Evolutionary conservation across 2,888 invertebrate genomes (phyloP), one percentile per base, ranked within the genome.

Genomic region (Eurytoma californica): DNA sequence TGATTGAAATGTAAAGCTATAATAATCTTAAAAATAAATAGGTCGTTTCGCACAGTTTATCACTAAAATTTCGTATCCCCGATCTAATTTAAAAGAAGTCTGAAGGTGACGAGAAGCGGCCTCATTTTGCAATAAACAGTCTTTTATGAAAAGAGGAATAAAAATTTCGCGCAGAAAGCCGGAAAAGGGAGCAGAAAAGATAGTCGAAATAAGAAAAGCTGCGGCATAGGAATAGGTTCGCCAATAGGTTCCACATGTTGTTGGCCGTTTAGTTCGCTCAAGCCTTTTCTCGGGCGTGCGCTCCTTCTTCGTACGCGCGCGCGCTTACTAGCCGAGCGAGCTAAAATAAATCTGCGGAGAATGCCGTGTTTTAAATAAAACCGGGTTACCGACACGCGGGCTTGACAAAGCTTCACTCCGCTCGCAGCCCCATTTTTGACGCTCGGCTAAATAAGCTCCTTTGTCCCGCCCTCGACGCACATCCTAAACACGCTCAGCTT

Each of bases 321-420:
- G 79, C 68, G 82, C n/a, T n/a, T 77, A 70, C 84, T 82, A 83
- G 83, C 82, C 83, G 82, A 84, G 84, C 85, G 84, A 83, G 84
- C 85, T 82, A 87, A 88, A 88, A 88, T 88, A 88, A 88, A 85
- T 87, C 84, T 81, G 83, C 85, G 84, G 84, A 87, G 86, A 86
- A 86, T 87, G 85, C 83, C 82, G 83, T 83, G 86, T 86, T 88
- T 88, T 85, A 87, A 88, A 87, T 87, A 87, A 88, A 87, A 86
- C 85, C 84, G 84, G 85, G 85, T 85, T 85, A 86, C 83, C 83
- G 83, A 84, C 84, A 83, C 82, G 76, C 72, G 63, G 69, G 72
- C 61, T 75, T 72, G 80, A 83, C 79, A 83, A 82, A 79, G 74
- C 81, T 79, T 55, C 63, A 13, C 60, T 55, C 20, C 24, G 53